Evolutionary conservation across 2,888 invertebrate genomes (phyloP).

Genomic region (Amorpha juglandis): DNA sequence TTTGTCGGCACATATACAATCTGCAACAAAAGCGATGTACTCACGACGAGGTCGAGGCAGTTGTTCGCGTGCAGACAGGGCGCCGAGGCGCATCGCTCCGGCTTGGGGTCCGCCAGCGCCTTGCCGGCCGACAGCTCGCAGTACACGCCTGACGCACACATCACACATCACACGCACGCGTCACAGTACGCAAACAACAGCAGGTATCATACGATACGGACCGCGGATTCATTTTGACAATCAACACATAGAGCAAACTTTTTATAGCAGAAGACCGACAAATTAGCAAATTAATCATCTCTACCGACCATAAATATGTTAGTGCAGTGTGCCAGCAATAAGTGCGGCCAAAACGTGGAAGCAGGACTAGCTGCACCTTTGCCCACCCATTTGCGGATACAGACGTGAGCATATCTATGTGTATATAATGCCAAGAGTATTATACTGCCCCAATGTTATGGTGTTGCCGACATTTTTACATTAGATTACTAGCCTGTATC

Average conservation of each 20-base stretch:
- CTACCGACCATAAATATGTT: no score
- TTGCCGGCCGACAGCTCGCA: constrained; percentile 80
- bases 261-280: no score
- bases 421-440: no score
- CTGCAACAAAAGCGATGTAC: constrained; percentile 53
- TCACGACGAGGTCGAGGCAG: constrained; percentile 86
- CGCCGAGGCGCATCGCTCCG: constrained; percentile 75
- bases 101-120: constrained; percentile 70
- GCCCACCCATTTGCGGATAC: no score
- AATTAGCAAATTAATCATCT: no score
- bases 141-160: constrained; percentile 69
- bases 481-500: no score
- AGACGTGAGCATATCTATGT: no score
- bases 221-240: not conserved
- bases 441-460: no score
- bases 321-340: not conserved
- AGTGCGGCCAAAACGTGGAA: not conserved
- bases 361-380: no score
- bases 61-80: constrained; percentile 86
- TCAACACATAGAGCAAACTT: not conserved
- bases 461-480: no score
- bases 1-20: not conserved
- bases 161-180: constrained; percentile 69
- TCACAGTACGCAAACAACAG: constrained; percentile 40
- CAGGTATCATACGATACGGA: not conserved